Evolutionary conservation across 2,113 vertebrate species (phyloP), one percentile per base, ranked within the genome.

Genomic region (Cyrtonyx montezumae): DNA sequence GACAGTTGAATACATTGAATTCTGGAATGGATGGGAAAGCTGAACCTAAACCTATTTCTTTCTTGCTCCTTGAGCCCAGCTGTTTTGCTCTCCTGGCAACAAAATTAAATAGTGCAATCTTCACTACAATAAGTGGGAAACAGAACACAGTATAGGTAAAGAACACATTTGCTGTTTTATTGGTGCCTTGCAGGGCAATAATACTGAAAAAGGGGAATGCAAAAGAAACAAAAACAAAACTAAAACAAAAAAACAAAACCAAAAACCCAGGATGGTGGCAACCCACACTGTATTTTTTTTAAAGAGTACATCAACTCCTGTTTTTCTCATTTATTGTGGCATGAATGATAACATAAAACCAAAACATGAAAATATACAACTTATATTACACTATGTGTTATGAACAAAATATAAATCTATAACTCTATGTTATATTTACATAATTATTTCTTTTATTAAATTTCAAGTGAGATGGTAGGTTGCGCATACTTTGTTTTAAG

Each of bases 371-470:
- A 99, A 99, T 99, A 99, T 99, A 99, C 99, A 99, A 99, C 99
- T 99, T 99, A 99, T 99, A 99, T 99, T 99, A 99, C 99, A 99
- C 98, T 99, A 98, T 98, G 99, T 99, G 99, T 99, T 99, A 99
- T 99, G 99, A 99, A 99, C 99, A 99, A 99, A 99, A 99, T 99
- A 99, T 99, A 99, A 99, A 99, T 99, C 99, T 99, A 99, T 99
- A 99, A 99, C 98, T 99, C 99, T 99, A 99, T 99, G 99, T 99
- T 99, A 99, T 99, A 99, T 99, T 99, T 99, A 99, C 99, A 99
- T 99, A 99, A 98, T 99, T 99, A 98, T 99, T 99, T 99, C 98
- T 98, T 98, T 98, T 97, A 99, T 98, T 99, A 98, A 98, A 99
- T 98, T 99, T 99, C 99, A 99, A 99, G 99, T 99, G 99, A 99